Evolutionary conservation across 2,888 invertebrate species (phyloP).

Genomic region (Andrena minutula): DNA sequence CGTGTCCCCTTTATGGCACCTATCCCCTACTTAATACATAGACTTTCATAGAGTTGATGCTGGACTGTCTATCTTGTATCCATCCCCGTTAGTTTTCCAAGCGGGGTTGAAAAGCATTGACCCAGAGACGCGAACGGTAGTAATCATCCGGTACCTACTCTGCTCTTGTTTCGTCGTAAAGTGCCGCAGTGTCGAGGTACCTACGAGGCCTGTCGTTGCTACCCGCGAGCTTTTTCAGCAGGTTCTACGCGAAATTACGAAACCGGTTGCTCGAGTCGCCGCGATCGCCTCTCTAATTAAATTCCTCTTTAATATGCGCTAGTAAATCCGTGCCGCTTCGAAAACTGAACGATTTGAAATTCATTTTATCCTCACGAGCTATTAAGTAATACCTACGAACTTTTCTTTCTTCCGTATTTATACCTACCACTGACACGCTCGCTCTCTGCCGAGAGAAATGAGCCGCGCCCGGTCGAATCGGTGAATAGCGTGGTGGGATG

Average conservation of each 20-base stretch:
- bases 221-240: slow-evolving; percentile 1
- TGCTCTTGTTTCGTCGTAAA: neutral
- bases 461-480: no score
- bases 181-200: neutral
- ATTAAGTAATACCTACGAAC: no score
- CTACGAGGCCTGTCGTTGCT: neutral
- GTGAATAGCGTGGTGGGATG: slow-evolving; percentile 12
- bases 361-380: neutral
- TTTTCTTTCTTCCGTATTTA: no score
- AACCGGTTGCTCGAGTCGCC: slow-evolving; percentile 30
- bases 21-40: no score
- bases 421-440: no score
- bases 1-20: no score
- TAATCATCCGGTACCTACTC: neutral
- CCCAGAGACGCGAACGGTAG: neutral
- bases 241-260: slow-evolving; percentile 1
- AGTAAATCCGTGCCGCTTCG: neutral
- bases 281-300: slow-evolving; percentile 22
- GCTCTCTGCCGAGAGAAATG: no score
- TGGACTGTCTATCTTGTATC: no score
- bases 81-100: no score
- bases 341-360: neutral
- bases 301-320: slow-evolving; percentile 15
- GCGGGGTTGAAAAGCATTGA: no score
- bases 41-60: no score